phyloP scores from a whole-genome alignment of 2,888 invertebrate genomes.

The Spicauda simplicius region DNA sequence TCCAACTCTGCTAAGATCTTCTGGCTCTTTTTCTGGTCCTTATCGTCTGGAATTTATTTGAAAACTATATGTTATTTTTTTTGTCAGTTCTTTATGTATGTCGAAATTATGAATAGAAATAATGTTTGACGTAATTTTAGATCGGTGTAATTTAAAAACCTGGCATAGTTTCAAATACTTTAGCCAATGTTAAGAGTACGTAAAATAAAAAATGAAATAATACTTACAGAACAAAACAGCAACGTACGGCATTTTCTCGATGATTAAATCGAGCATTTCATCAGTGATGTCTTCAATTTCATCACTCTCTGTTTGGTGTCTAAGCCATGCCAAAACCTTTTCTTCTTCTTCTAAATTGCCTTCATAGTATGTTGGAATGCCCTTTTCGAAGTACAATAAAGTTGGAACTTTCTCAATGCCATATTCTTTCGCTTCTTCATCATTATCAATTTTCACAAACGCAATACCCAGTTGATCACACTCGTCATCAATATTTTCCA shows the following conservation, averaged over 20 bases:
- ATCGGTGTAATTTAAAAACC: constrained; percentile 52
- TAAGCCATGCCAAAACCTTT: constrained; percentile 94
- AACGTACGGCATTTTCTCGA: constrained; percentile 94
- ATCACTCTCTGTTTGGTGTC: constrained; percentile 93
- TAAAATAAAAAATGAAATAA: constrained; percentile 36
- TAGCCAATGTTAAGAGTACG: constrained; percentile 54
- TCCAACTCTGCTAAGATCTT: constrained; percentile 93
- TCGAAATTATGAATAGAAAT: constrained; percentile 47
- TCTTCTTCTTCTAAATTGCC: constrained; percentile 96
- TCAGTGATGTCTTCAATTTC: constrained; percentile 97
- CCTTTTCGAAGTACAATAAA: constrained; percentile 92
- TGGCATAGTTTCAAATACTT: constrained; percentile 62
- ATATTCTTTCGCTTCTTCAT: constrained; percentile 95
- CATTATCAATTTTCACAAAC: constrained; percentile 96
- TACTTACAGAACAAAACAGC: constrained; percentile 96
- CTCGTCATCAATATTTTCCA: constrained; percentile 97
- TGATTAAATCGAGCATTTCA: constrained; percentile 96
- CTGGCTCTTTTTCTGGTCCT: constrained; percentile 95
- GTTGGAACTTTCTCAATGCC: constrained; percentile 95
- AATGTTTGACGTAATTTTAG: constrained; percentile 49
- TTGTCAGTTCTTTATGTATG: constrained; percentile 74
- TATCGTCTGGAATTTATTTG: constrained; percentile 89
- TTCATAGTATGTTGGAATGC: constrained; percentile 90
- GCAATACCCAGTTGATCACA: constrained; percentile 94
- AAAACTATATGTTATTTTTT: constrained; percentile 81